Conservation (phyloP, 2,888 invertebrate genomes). For the Galeopsomyia nigrocyanea region DNA sequence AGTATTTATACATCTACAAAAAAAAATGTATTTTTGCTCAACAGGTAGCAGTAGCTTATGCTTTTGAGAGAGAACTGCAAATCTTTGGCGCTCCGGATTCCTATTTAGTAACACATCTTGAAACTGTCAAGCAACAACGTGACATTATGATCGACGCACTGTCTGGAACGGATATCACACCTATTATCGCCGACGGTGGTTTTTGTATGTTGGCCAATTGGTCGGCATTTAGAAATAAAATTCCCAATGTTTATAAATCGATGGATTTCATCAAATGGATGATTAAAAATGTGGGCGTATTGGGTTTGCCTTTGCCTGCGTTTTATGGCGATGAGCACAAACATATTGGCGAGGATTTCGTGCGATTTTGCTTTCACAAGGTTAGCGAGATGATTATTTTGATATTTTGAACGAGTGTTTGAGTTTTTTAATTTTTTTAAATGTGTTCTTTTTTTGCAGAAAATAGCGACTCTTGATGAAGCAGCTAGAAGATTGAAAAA, state of each 20-base stretch:
- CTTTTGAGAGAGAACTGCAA: conserved; percentile 84
- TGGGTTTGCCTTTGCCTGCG: conserved; percentile 93
- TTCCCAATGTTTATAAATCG: conserved; percentile 55
- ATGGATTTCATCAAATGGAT: conserved; percentile 95
- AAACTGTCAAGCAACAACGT: conserved; percentile 82
- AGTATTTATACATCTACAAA: neutral
- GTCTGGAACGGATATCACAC: conserved; percentile 85
- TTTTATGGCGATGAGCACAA: conserved; percentile 90
- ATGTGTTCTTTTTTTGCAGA: conserved; percentile 71
- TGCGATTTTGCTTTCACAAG: conserved; percentile 96
- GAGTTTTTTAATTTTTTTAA: conserved; percentile 27
- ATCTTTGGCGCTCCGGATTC: conserved; percentile 81
- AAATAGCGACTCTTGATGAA: conserved; percentile 72
- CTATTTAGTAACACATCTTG: conserved; percentile 84
- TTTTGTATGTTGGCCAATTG: conserved; percentile 98
- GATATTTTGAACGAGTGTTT: neutral
- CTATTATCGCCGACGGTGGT: conserved; percentile 94
- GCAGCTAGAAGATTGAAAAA: conserved; percentile 51
- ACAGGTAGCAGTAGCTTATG: conserved; percentile 91
- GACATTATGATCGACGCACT: conserved; percentile 84
- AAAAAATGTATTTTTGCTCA: conserved; percentile 34
- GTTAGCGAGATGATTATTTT: conserved; percentile 68
- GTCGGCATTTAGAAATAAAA: conserved; percentile 79
- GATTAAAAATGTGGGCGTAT: conserved; percentile 91
- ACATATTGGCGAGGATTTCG: conserved; percentile 83